Evolutionary conservation across 1,140 invertebrate species (phyloP).

Genomic region (Gonatopus flavifemur): DNA sequence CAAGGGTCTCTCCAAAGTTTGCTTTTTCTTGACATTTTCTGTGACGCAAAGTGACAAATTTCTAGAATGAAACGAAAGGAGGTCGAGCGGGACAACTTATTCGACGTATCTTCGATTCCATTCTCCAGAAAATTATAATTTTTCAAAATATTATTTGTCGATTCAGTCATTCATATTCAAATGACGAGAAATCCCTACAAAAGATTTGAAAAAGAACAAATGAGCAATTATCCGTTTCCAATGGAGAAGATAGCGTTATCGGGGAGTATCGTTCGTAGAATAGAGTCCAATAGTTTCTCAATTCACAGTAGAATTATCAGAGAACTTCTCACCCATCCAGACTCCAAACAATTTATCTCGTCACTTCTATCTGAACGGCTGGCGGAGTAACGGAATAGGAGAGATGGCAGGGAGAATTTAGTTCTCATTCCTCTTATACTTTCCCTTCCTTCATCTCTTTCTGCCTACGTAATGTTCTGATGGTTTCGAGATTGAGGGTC

Average conservation of each 20-base stretch:
- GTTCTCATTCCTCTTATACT: background rate
- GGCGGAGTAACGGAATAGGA: background rate
- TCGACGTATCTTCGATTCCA: too few species aligned
- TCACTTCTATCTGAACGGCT: conserved; percentile 11
- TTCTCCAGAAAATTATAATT: too few species aligned
- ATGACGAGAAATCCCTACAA: too few species aligned
- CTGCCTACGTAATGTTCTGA: background rate
- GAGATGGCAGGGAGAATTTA: background rate
- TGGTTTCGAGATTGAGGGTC: background rate
- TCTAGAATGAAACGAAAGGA: too few species aligned
- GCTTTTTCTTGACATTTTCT: too few species aligned
- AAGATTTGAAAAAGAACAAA: too few species aligned
- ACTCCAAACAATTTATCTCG: conserved; percentile 35
- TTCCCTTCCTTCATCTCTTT: background rate
- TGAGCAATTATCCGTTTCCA: too few species aligned
- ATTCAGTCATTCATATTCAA: too few species aligned
- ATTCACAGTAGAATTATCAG: conserved; percentile 33
- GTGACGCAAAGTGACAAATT: too few species aligned
- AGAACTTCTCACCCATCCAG: conserved; percentile 27
- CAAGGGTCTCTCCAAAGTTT: too few species aligned
- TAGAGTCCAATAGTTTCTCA: conserved; percentile 35
- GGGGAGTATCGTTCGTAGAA: conserved; percentile 22
- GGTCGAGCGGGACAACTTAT: too few species aligned
- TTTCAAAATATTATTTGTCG: too few species aligned
- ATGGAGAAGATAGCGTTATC: conserved; percentile 33